phyloP scores from a whole-genome alignment of 2,113 vertebrate genomes.

The Ptilorrhoa leucosticta region DNA sequence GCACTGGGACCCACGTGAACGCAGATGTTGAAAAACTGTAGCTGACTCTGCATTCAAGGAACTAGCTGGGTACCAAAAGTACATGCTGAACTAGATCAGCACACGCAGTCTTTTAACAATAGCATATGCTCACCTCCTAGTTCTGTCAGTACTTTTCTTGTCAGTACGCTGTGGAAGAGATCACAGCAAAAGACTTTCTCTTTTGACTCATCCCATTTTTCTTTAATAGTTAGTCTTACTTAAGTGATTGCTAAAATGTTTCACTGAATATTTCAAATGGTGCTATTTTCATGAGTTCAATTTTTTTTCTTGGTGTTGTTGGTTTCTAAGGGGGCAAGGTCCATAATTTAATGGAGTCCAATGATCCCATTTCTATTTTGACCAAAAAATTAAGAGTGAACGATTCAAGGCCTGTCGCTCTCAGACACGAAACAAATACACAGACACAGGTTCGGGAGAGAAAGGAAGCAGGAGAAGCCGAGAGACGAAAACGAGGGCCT shows the following conservation, averaged over 20 bases:
- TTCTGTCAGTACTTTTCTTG: neutral
- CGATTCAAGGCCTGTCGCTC: neutral
- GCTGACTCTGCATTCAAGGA: neutral
- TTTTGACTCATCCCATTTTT: neutral
- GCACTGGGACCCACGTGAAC: neutral
- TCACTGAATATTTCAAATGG: neutral
- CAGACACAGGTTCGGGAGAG: too few relatives aligned
- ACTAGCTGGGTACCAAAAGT: neutral
- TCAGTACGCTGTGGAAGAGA: neutral
- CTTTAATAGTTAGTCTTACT: neutral
- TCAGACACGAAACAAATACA: too few relatives aligned
- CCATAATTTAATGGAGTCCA: neutral
- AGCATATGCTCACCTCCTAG: neutral
- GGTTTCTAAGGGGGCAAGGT: neutral
- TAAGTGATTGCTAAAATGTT: neutral
- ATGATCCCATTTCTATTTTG: neutral
- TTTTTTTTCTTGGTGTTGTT: neutral
- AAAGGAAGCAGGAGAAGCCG: too few relatives aligned
- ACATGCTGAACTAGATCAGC: neutral
- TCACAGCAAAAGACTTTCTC: neutral
- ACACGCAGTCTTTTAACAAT: neutral
- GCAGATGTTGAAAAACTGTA: neutral
- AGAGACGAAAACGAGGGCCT: too few relatives aligned
- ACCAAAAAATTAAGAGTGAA: neutral
- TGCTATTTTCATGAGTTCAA: neutral